Conservation (phyloP, 2,888 invertebrate genomes). For the Sminthurinus aureus region DNA sequence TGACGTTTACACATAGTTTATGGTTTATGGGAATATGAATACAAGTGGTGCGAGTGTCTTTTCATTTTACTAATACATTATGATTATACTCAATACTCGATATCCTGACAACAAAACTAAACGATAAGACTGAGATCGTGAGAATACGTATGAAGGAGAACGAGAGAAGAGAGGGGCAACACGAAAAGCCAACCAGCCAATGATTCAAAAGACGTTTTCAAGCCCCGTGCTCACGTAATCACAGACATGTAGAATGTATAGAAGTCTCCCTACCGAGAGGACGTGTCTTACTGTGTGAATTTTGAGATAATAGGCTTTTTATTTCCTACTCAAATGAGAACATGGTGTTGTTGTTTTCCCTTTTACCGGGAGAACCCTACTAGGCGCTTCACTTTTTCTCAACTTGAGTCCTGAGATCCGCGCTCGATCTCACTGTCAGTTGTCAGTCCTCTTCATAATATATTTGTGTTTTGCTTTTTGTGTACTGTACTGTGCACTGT, state of each 20-base stretch:
- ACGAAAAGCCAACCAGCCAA: background rate
- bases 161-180: background rate
- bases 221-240: conserved; percentile 6
- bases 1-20: background rate
- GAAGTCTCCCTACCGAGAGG: conserved; percentile 31
- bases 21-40: background rate
- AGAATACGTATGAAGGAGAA: background rate
- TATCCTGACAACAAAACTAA: no score
- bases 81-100: no score
- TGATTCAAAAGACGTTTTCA: background rate
- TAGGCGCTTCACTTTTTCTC: conserved; percentile 36
- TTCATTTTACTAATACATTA: background rate
- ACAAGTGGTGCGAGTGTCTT: background rate
- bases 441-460: conserved; percentile 19
- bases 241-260: background rate
- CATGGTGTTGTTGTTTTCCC: conserved; percentile 25
- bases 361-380: conserved; percentile 35
- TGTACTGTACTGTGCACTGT: no score
- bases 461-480: no score
- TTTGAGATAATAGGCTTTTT: conserved; percentile 41
- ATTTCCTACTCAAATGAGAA: conserved; percentile 36
- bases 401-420: conserved; percentile 30
- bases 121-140: background rate
- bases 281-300: conserved; percentile 40
- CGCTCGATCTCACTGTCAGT: conserved; percentile 15